Conservation (phyloP, 2,888 invertebrate genomes). For the Melinopterus prodromus region DNA sequence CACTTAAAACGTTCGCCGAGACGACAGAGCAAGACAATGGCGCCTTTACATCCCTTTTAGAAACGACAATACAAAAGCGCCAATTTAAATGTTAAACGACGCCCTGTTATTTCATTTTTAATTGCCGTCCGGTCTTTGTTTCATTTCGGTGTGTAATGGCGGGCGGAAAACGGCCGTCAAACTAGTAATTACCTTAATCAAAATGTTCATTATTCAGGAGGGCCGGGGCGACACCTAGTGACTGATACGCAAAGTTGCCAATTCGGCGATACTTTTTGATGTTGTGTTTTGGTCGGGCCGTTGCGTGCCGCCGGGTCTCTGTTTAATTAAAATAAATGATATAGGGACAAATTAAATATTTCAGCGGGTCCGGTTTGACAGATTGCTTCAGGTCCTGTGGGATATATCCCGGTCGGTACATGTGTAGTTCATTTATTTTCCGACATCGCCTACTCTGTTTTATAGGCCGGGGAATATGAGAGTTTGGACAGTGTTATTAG, state of each 20-base stretch:
- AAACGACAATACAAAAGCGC: not conserved
- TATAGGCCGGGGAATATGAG: not conserved
- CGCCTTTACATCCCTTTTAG: not conserved
- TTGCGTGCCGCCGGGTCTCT: not conserved
- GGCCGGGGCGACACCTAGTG: not conserved
- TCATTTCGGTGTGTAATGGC: not conserved
- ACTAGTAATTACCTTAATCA: not conserved
- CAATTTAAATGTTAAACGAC: slow-evolving; percentile 4
- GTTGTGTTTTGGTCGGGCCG: not conserved
- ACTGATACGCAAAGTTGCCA: not conserved
- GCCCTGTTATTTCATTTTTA: not conserved
- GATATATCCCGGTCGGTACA: not conserved
- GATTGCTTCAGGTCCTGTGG: not conserved
- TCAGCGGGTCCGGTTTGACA: not conserved
- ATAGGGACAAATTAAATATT: not conserved
- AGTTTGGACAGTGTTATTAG: not conserved
- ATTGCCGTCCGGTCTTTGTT: not conserved
- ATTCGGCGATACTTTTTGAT: not conserved
- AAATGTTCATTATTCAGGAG: not conserved
- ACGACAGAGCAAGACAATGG: not conserved
- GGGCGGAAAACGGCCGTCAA: not conserved
- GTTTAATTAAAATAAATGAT: not conserved
- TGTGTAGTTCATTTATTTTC: not conserved
- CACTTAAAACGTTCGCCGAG: not conserved
- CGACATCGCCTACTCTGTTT: not conserved